Evolutionary conservation across 2,888 invertebrate genomes (phyloP).

Genomic region (Cataglyphis albicans): DNA sequence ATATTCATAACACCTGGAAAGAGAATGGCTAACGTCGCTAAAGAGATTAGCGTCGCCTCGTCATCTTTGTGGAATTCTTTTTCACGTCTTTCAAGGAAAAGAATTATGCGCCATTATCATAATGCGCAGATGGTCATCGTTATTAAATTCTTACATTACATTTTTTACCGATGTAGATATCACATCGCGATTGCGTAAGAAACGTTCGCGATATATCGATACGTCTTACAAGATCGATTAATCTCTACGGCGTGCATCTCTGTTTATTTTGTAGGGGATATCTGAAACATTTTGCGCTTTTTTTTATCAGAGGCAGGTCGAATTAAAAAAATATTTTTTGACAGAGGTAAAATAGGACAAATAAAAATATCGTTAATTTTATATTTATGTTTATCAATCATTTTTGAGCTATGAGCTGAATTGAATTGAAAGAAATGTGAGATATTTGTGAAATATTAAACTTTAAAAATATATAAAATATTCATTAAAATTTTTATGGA

Average conservation of each 20-base stretch:
- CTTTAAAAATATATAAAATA: neutral
- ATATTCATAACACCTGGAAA: neutral
- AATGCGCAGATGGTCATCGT: conserved; percentile 7
- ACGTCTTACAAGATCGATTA: neutral
- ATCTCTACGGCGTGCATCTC: neutral
- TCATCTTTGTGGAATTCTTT: conserved; percentile 13
- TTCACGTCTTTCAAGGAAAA: neutral
- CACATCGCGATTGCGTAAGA: neutral
- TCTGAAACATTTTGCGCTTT: neutral
- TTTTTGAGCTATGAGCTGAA: neutral
- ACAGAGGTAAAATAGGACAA: too few species aligned
- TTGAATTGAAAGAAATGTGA: neutral
- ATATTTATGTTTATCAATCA: neutral
- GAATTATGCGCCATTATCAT: conserved; percentile 14
- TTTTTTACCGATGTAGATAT: neutral
- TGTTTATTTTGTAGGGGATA: neutral
- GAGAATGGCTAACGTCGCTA: neutral
- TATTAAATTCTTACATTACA: neutral
- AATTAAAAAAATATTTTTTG: neutral
- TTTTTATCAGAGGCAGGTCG: neutral
- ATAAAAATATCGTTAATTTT: neutral
- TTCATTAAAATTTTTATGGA: neutral
- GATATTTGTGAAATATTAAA: neutral
- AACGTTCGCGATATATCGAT: neutral
- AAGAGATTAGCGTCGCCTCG: conserved; percentile 17